Conservation (phyloP, 2,797 vertebrate species). For the Botia kubotai region DNA sequence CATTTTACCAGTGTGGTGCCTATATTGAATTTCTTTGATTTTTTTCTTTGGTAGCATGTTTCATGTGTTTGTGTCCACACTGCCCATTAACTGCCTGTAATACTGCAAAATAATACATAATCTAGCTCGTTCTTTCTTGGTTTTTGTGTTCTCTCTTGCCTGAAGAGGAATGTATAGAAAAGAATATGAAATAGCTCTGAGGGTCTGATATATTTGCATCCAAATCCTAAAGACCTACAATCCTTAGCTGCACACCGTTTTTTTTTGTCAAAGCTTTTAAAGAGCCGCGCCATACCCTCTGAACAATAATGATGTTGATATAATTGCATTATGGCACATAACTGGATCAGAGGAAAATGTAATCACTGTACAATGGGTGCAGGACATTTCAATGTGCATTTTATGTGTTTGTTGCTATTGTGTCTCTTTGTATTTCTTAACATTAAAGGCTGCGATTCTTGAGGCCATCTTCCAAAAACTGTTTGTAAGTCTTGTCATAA, state of each 20-base stretch:
- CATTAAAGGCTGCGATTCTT: constrained; percentile 1
- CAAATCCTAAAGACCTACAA: neutral
- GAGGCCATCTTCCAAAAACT: neutral
- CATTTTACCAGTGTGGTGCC: neutral
- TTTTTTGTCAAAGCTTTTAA: neutral
- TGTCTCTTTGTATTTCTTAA: neutral
- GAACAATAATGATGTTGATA: neutral
- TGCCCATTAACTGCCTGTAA: too few relatives aligned
- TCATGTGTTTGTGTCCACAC: too few relatives aligned
- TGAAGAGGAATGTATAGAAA: neutral
- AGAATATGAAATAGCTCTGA: neutral
- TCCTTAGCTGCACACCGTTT: constrained; percentile 1
- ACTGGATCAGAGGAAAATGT: constrained; percentile 11
- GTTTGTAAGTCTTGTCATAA: neutral
- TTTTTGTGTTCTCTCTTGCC: neutral
- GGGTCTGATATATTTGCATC: neutral
- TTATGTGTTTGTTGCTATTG: constrained; percentile 15
- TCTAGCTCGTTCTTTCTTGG: neutral
- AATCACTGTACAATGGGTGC: neutral
- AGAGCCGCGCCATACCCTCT: neutral
- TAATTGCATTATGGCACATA: constrained; percentile 9
- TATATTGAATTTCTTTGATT: too few relatives aligned
- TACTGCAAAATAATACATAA: too few relatives aligned
- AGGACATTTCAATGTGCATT: neutral
- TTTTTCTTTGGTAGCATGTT: too few relatives aligned